These are phyloP conservation scores for Tribolium castaneum DNA, from an alignment of 1,140 invertebrate species.

Conservation along the genomic window DNA sequence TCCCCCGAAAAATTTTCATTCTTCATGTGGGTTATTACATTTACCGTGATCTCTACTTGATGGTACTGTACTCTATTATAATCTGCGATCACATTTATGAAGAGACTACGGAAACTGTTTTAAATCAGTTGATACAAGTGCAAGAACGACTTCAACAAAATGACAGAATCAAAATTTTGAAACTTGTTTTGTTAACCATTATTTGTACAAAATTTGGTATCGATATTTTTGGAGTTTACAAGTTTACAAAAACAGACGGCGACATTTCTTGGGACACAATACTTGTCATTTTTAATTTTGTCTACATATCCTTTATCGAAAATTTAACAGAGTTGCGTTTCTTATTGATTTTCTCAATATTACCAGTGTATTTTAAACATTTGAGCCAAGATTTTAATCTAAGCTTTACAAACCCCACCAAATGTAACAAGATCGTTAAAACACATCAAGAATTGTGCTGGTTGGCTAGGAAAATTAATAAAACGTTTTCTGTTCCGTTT, in stretches of 20 bases:
- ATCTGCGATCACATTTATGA: not conserved
- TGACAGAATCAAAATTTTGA: not conserved
- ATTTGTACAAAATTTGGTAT: not conserved
- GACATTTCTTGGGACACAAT: not conserved
- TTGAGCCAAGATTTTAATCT: not conserved
- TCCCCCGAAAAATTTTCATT: not conserved
- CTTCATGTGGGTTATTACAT: not conserved
- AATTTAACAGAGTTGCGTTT: not conserved
- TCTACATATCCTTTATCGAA: not conserved
- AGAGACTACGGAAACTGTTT: not conserved
- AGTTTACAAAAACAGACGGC: not conserved
- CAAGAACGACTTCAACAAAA: not conserved
- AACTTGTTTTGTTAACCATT: not conserved
- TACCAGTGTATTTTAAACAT: not conserved
- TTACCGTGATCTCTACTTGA: not conserved
- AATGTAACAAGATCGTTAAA: slow-evolving; percentile 6
- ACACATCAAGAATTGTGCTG: slow-evolving; percentile 6
- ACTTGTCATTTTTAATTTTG: not conserved
- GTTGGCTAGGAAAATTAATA: not conserved
- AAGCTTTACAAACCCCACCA: not conserved
- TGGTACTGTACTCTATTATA: not conserved
- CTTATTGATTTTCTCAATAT: not conserved
- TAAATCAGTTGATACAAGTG: not conserved
- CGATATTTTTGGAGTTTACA: not conserved
- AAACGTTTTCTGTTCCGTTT: not conserved